These are phyloP conservation scores for Lophochroa leadbeateri DNA, from an alignment of 2,113 vertebrate genomes.

Conservation along the genomic window DNA sequence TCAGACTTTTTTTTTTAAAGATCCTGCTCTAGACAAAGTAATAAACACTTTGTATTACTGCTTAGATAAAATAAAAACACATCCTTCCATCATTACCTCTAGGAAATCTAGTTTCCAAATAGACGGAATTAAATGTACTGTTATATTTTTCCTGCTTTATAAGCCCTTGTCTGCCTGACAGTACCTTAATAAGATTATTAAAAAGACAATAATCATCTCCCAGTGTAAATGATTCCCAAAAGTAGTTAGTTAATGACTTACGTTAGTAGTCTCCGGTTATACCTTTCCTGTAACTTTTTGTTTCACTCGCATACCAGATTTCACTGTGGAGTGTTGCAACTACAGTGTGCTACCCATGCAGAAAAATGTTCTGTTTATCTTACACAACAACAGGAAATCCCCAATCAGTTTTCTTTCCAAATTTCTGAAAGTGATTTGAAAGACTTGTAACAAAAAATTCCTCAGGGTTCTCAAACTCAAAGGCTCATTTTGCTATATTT, in stretches of 20 bases:
- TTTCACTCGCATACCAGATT: background rate
- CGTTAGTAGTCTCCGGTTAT: background rate
- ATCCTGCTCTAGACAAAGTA: background rate
- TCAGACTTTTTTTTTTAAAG: background rate
- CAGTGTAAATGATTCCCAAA: slow-evolving; percentile 26
- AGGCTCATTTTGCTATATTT: slow-evolving; percentile 45
- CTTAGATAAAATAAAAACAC: background rate
- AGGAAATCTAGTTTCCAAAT: background rate
- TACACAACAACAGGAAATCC: slow-evolving; percentile 68
- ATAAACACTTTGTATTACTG: background rate
- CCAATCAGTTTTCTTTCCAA: slow-evolving; percentile 59
- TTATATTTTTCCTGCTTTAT: background rate
- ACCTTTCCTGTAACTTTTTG: background rate
- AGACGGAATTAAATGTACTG: background rate
- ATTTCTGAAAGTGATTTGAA: slow-evolving; percentile 69
- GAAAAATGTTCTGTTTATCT: slow-evolving; percentile 68
- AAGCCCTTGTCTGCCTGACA: background rate
- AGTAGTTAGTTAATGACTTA: background rate
- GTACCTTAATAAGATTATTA: slow-evolving; percentile 24
- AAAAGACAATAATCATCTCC: slow-evolving; percentile 31
- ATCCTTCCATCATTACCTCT: background rate
- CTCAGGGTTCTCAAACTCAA: slow-evolving; percentile 44
- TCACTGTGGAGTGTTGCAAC: background rate
- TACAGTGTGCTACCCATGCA: background rate
- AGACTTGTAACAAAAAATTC: slow-evolving; percentile 66